phyloP scores from a whole-genome alignment of 2,888 invertebrate genomes.

The Clepsis dumicolana region DNA sequence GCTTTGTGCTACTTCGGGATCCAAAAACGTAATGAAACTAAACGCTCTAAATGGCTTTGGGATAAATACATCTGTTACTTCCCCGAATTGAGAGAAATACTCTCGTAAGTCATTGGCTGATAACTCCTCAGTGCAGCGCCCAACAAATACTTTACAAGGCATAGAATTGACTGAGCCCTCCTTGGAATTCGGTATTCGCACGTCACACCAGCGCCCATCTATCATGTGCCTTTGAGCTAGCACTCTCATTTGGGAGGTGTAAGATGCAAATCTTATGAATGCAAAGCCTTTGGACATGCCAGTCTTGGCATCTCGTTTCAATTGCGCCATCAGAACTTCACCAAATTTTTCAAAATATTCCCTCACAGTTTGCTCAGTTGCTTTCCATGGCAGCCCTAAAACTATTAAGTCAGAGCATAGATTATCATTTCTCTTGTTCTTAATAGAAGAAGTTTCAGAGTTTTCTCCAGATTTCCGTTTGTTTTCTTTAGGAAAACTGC shows the following conservation, averaged over 20 bases:
- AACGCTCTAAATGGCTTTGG: constrained; percentile 94
- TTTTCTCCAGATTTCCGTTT: constrained; percentile 98
- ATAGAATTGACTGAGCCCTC: constrained; percentile 90
- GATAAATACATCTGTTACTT: constrained; percentile 95
- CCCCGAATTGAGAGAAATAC: constrained; percentile 93
- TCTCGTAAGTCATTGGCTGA: constrained; percentile 91
- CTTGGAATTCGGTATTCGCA: constrained; percentile 98
- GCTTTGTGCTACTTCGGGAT: constrained; percentile 92
- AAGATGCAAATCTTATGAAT: constrained; percentile 97
- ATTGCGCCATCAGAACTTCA: constrained; percentile 98
- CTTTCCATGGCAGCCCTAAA: constrained; percentile 99
- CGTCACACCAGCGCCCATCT: constrained; percentile 99
- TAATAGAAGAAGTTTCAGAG: constrained; percentile 93
- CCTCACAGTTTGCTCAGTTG: constrained; percentile 97
- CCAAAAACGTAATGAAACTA: constrained; percentile 94
- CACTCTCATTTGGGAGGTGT: constrained; percentile 97
- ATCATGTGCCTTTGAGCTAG: constrained; percentile 98
- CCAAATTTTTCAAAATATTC: constrained; percentile 99
- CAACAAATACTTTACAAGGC: constrained; percentile 94
- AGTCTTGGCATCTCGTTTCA: constrained; percentile 95
- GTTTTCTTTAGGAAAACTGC: constrained; percentile 96
- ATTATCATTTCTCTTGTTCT: constrained; percentile 97
- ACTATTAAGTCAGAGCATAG: constrained; percentile 99
- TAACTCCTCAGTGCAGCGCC: constrained; percentile 93
- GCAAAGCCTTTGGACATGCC: constrained; percentile 99